These are phyloP conservation scores for Argyresthia goedartella DNA, from an alignment of 2,888 invertebrate species.

Conservation along the genomic window DNA sequence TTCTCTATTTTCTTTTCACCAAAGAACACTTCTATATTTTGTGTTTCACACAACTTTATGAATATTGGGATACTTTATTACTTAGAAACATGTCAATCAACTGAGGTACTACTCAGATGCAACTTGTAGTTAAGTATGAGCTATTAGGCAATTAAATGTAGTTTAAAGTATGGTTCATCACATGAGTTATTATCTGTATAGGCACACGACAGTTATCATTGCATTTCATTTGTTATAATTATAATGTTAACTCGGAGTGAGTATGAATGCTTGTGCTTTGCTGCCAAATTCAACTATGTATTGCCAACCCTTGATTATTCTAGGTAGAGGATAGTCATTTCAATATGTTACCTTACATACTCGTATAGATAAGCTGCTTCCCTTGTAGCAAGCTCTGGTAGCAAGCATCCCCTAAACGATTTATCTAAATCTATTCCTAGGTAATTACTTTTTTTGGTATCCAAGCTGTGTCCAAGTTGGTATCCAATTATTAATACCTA, in stretches of 20 bases:
- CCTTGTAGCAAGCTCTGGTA: too few relatives aligned
- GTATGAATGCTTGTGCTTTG: conserved; percentile 25
- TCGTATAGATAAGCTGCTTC: neutral
- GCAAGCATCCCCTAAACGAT: neutral
- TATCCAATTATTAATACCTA: neutral
- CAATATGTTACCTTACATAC: conserved; percentile 30
- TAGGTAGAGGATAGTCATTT: neutral
- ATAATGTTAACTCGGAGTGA: neutral
- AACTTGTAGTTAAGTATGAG: neutral
- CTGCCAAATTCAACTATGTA: conserved; percentile 43
- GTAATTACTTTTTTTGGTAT: neutral
- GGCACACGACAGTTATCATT: neutral
- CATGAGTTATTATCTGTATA: neutral
- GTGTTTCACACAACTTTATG: too few relatives aligned
- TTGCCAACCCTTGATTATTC: conserved; percentile 29
- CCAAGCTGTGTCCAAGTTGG: too few relatives aligned
- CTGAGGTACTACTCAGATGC: too few relatives aligned
- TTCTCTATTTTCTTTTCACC: conserved; percentile 33
- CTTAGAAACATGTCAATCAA: too few relatives aligned
- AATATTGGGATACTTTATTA: neutral
- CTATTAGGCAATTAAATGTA: neutral
- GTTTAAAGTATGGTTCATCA: neutral
- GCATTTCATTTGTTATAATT: too few relatives aligned
- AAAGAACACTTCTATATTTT: conserved; percentile 27
- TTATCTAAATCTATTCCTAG: neutral